Conservation (phyloP, 2,888 invertebrate genomes). For the Dorcus hopei region DNA sequence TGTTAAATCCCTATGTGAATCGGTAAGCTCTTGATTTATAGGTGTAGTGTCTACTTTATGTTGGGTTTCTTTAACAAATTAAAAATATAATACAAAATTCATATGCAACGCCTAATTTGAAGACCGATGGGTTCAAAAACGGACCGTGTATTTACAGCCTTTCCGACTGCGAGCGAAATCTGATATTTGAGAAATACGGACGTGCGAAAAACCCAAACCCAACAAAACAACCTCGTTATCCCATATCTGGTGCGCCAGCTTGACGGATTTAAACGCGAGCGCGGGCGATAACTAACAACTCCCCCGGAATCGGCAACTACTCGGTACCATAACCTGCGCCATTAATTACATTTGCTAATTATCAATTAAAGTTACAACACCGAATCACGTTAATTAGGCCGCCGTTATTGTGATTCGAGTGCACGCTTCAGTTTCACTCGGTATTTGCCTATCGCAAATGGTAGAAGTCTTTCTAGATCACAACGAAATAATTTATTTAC, state of each 20-base stretch:
- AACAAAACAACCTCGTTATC: background rate
- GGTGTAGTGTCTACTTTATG: too few relatives aligned
- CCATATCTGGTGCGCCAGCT: background rate
- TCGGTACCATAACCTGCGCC: conserved; percentile 9
- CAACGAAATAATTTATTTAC: too few relatives aligned
- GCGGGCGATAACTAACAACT: conserved; percentile 4
- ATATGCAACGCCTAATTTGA: too few relatives aligned
- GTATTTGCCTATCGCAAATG: conserved; percentile 3
- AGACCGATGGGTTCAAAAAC: too few relatives aligned
- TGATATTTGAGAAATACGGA: too few relatives aligned
- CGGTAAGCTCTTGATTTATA: too few relatives aligned
- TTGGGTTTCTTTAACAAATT: too few relatives aligned
- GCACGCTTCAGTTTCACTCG: conserved; percentile 9
- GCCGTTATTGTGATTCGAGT: conserved; percentile 13
- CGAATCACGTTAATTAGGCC: conserved; percentile 35
- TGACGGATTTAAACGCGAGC: conserved; percentile 7
- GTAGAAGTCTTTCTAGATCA: too few relatives aligned
- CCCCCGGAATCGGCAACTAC: conserved; percentile 2
- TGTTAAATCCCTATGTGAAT: too few relatives aligned
- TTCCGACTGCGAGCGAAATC: too few relatives aligned
- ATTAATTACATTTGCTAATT: conserved; percentile 36
- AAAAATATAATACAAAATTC: too few relatives aligned
- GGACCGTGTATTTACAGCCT: too few relatives aligned
- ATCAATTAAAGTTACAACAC: conserved; percentile 36
- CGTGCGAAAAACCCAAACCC: background rate